These are phyloP conservation scores for Microplitis manilae DNA, from an alignment of 2,888 invertebrate species.

Conservation along the genomic window DNA sequence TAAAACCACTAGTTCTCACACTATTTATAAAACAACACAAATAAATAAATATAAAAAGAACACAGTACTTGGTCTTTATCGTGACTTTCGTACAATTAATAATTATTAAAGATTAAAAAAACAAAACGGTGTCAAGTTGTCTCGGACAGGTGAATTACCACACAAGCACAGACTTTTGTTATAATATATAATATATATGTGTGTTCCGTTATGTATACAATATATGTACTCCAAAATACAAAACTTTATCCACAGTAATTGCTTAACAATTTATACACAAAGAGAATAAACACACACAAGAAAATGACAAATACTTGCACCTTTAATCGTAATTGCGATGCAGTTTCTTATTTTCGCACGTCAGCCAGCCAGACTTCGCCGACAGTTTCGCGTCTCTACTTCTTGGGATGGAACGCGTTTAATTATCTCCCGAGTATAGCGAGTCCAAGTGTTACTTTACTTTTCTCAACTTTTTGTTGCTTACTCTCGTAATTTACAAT, in stretches of 20 bases:
- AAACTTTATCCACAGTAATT: background rate
- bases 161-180: background rate
- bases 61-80: background rate
- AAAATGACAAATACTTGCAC: conserved; percentile 12
- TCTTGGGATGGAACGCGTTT: conserved; percentile 49
- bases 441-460: conserved; percentile 5
- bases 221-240: background rate
- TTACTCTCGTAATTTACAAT: background rate
- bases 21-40: background rate
- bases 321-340: conserved; percentile 36
- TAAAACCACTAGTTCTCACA: background rate
- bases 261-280: conserved; percentile 8
- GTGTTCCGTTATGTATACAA: background rate
- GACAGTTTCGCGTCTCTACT: conserved; percentile 8
- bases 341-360: conserved; percentile 31
- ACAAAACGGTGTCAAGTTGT: background rate
- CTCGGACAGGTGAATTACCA: background rate
- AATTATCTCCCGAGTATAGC: conserved; percentile 45
- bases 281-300: conserved; percentile 4
- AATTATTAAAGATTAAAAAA: background rate
- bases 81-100: conserved; percentile 1
- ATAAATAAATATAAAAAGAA: background rate
- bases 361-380: conserved; percentile 17
- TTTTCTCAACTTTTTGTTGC: conserved; percentile 24
- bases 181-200: background rate